Percentiles rank a stretch among this genome's conserved stretches.
Conservation (phyloP, 2,888 invertebrate species). For the Xestoiulus laeticollis region DNA sequence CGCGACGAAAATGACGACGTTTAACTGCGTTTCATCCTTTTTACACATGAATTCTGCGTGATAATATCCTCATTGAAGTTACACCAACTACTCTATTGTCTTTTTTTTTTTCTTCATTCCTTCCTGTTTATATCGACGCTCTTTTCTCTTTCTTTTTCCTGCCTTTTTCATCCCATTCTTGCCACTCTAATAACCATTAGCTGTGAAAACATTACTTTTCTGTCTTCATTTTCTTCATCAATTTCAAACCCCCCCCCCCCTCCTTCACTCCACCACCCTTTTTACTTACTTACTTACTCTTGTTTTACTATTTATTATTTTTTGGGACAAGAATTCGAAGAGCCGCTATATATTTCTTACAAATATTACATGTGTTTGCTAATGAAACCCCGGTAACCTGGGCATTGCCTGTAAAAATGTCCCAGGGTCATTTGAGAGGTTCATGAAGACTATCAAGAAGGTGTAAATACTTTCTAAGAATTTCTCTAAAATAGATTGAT, state of each 20-base stretch:
- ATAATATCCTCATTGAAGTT: conserved; percentile 32
- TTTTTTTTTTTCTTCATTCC: background rate
- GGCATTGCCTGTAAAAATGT: background rate
- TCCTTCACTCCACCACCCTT: no score
- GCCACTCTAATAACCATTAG: conserved; percentile 43
- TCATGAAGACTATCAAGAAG: no score
- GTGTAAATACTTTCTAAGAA: no score
- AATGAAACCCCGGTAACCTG: background rate
- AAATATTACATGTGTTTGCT: background rate
- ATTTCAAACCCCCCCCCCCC: background rate
- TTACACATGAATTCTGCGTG: conserved; percentile 31
- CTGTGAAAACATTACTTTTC: conserved; percentile 24
- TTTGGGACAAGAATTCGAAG: background rate
- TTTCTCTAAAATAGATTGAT: no score
- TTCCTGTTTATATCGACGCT: background rate
- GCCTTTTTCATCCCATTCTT: conserved; percentile 8
- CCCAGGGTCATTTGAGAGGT: no score
- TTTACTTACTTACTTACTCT: background rate
- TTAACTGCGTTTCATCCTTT: background rate
- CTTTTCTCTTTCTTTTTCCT: background rate
- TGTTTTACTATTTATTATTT: background rate
- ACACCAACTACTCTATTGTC: conserved; percentile 35
- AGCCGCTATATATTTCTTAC: background rate
- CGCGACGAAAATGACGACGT: conserved; percentile 2
- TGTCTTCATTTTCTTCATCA: conserved; percentile 35